Base-by-base conservation (phyloP, 2,888 invertebrate species). In the Kuschelorhynchus macadamiae region DNA sequence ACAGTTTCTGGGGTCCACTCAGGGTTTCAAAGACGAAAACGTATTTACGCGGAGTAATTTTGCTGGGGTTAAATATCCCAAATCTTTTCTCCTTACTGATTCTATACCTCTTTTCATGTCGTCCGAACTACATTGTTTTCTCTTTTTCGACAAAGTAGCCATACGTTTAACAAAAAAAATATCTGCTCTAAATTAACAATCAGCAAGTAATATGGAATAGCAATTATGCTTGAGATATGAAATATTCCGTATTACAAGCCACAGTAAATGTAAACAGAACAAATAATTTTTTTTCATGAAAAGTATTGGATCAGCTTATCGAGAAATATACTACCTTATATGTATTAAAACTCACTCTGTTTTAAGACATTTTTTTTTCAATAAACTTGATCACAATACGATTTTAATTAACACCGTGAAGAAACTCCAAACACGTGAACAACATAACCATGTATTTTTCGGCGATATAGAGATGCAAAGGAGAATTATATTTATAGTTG, bases 21-120 rank as follows among this genome's bases (percentile, higher is more conserved):
- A 20, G 39, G 59, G 18, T 62, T 53, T 21, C 52, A 41, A 14
- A 62, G 41, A 41, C 62, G 62, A 53, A 53, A 53, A 53, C 39
- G 62, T n/a, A 11, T 30, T 50, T 4, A 36, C 36, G 36, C 3
- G 36, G 36, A 36, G 11, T 11, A 12, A 2, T 32, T 50, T 50
- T 20, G 50, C 21, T 30, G 50, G 36, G n/a, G 4, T 8, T 5
- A 50, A 25, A 50, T 49, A 49, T 14, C 50, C 50, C 50, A 50
- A 7, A n/a, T 11, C 11, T 11, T 21, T 21, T 3, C 9, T 25
- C 17, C 50, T 50, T 30, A 50, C 46, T 46, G 17, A 12, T 17
- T 46, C 17, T 4, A 46, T 46, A n/a, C 8, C 46, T 17, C 11
- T 46, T 16, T 3, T 16, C 46, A 46, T 46, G 11, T 46, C 21